A percentile compares a stretch with the other conserved stretches of the same genome.
These are phyloP conservation scores for Lycia hirtaria DNA, from an alignment of 2,888 invertebrate species.

Conservation along the genomic window DNA sequence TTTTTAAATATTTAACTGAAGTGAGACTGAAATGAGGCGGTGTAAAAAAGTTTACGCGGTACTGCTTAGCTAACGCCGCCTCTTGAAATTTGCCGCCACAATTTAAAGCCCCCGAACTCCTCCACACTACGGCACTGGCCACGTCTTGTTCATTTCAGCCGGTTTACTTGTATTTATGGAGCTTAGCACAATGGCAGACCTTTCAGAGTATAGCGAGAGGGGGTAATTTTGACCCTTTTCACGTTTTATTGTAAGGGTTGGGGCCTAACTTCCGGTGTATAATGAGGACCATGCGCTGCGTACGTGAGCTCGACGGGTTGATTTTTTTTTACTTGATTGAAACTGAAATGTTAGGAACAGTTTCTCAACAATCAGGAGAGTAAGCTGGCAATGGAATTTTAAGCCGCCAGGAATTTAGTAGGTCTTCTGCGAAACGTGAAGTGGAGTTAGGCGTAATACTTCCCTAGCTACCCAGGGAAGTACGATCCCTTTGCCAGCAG, in stretches of 20 bases:
- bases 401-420: too few relatives aligned
- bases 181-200: constrained; percentile 33
- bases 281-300: constrained; percentile 31
- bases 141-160: constrained; percentile 30
- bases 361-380: too few relatives aligned
- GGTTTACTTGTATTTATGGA: constrained; percentile 37
- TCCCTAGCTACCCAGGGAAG: too few relatives aligned
- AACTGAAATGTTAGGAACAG: neutral
- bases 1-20: too few relatives aligned
- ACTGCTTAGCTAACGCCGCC: neutral
- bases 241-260: constrained; percentile 37
- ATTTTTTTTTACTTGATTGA: neutral
- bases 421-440: too few relatives aligned
- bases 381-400: too few relatives aligned
- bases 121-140: neutral
- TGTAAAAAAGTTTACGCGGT: too few relatives aligned
- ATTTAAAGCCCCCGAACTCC: neutral
- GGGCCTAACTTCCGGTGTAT: constrained; percentile 34
- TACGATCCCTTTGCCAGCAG: too few relatives aligned
- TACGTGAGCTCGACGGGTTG: constrained; percentile 11
- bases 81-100: neutral
- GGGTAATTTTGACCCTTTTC: constrained; percentile 42
- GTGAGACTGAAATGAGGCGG: too few relatives aligned
- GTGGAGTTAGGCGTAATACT: too few relatives aligned
- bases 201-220: constrained; percentile 31